Conservation (phyloP, 2,888 invertebrate genomes). For the Himalopsyche tibetana region DNA sequence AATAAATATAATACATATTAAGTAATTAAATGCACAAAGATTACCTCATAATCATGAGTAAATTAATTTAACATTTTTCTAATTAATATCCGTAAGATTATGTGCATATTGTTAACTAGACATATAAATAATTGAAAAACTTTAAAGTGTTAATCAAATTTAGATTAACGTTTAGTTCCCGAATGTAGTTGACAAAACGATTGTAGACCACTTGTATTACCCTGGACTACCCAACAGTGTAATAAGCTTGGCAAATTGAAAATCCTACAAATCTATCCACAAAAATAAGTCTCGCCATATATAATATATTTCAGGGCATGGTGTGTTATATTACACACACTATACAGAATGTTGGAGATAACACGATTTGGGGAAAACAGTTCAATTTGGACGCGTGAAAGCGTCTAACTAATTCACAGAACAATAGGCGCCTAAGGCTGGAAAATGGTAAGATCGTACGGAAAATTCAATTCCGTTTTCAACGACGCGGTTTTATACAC, state of each 20-base stretch:
- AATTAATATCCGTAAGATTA: background rate
- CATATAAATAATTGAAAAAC: constrained; percentile 33
- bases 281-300: background rate
- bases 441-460: constrained; percentile 17
- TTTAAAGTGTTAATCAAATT: background rate
- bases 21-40: too few species aligned
- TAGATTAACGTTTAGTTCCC: background rate
- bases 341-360: background rate
- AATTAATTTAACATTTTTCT: too few species aligned
- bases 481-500: constrained; percentile 37
- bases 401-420: constrained; percentile 41
- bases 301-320: constrained; percentile 4
- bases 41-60: too few species aligned
- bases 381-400: constrained; percentile 28
- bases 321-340: background rate
- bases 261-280: background rate
- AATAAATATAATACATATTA: too few species aligned
- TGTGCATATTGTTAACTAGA: background rate
- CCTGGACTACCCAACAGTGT: background rate
- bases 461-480: constrained; percentile 5
- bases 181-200: background rate
- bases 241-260: constrained; percentile 15
- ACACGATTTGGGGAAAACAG: constrained; percentile 22
- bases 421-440: constrained; percentile 29
- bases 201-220: constrained; percentile 2